phyloP scores from a whole-genome alignment of 2,888 invertebrate genomes.

The Drosophila birchii region DNA sequence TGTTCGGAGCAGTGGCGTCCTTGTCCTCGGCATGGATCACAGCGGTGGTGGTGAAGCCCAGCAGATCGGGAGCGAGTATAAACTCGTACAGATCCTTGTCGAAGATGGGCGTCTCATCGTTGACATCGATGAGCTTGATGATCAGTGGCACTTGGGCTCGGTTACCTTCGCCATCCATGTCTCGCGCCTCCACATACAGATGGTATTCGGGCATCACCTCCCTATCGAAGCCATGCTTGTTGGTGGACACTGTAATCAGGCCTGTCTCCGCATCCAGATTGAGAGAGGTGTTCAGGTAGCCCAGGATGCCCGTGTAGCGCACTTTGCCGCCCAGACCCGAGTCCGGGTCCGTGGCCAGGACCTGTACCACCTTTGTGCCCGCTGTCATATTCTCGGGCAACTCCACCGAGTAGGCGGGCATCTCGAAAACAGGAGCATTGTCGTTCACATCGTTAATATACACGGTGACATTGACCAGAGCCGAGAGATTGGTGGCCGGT shows the following conservation, averaged over 20 bases:
- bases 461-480: conserved; percentile 91
- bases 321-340: conserved; percentile 90
- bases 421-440: conserved; percentile 92
- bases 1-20: conserved; percentile 94
- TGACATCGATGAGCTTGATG: conserved; percentile 91
- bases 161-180: conserved; percentile 93
- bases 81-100: conserved; percentile 92
- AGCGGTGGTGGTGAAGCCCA: conserved; percentile 91
- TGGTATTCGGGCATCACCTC: conserved; percentile 91
- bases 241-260: conserved; percentile 91
- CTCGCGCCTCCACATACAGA: conserved; percentile 94
- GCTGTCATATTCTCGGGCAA: conserved; percentile 92
- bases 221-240: conserved; percentile 92
- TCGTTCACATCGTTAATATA: conserved; percentile 95
- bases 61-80: conserved; percentile 90
- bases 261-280: conserved; percentile 92
- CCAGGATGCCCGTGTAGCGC: conserved; percentile 91
- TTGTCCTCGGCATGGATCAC: conserved; percentile 92
- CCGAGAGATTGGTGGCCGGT: conserved; percentile 90
- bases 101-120: conserved; percentile 95
- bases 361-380: conserved; percentile 89
- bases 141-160: conserved; percentile 89
- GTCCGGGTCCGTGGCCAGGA: conserved; percentile 93
- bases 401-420: conserved; percentile 89
- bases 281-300: conserved; percentile 91